Evolutionary conservation across 1,140 invertebrate genomes (phyloP), one percentile per base, ranked within the genome.

Genomic region (Camponotus vicinus): DNA sequence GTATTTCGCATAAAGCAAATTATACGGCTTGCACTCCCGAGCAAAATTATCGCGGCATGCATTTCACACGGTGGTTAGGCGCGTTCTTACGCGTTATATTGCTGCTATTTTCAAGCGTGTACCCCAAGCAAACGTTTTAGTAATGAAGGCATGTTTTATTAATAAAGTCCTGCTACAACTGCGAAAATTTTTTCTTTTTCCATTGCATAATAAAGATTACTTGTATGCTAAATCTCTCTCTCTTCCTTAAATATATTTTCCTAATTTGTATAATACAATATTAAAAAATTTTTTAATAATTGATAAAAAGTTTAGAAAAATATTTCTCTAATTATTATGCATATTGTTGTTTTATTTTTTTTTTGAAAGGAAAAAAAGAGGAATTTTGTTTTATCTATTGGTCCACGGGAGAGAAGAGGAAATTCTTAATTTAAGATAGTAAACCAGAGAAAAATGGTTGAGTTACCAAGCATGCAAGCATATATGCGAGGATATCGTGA

Each of bases 1-100:
- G 86, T 89, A 89, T 86, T 85, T 49, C 83, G 64, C 85, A 82
- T 89, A 89, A 89, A 89, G 87, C 85, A 89, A 86, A 85, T 88
- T 85, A 70, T 83, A 88, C 86, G 79, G 88, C 83, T 70, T 89
- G 76, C 63, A 76, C 49, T 52, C 15, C 4, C 15, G 4, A 57
- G 67, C 64, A 64, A 69, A 89, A 89, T 89, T 89, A 89, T 89
- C 87, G 77, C 77, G 49, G 83, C 76, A 69, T 66, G 67, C 83
- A 89, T 84, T 89, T 89, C 86, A 78, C 88, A 71, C 75, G 77
- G 83, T 82, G 63, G 87, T 89, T 82, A 82, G 27, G 57, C 55
- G 42, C 2, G 69, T 83, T 75, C 79, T 83, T 83, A 75, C 69
- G 69, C 69, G 55, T 75, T 73, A 61, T 61, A 80, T 27, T 13